These are phyloP conservation scores for Archaeoteleia sp. DNA, from an alignment of 2,888 invertebrate genomes.

Conservation along the genomic window DNA sequence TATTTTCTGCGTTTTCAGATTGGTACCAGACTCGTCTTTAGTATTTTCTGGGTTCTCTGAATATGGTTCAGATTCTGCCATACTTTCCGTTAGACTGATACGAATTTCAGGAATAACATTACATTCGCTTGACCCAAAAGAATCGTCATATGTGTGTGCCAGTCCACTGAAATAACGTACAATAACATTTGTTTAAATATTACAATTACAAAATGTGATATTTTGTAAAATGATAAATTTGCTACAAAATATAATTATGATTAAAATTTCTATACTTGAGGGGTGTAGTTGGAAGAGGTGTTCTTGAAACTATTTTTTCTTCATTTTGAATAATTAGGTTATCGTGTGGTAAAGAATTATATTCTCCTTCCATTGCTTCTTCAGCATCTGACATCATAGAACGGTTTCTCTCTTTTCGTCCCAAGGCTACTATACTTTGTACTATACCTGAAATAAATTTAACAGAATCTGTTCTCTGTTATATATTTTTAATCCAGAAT, in stretches of 20 bases:
- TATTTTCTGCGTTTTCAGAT: too few relatives aligned
- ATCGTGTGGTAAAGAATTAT: too few relatives aligned
- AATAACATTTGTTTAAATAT: too few relatives aligned
- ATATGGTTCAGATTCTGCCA: neutral
- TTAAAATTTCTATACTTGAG: too few relatives aligned
- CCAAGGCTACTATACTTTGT: constrained; percentile 9
- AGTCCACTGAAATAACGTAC: too few relatives aligned
- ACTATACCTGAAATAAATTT: constrained; percentile 15
- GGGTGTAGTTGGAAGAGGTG: too few relatives aligned
- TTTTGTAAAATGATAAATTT: neutral
- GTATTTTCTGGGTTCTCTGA: constrained; percentile 1
- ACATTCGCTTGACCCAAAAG: constrained; percentile 11
- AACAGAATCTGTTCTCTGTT: too few relatives aligned
- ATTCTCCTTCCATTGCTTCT: constrained; percentile 62
- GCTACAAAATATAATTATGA: too few relatives aligned
- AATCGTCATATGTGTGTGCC: neutral
- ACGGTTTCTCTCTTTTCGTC: constrained; percentile 56
- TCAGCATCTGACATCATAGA: constrained; percentile 64
- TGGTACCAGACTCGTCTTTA: neutral
- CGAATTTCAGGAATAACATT: constrained; percentile 31
- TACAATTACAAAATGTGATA: too few relatives aligned
- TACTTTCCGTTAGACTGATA: constrained; percentile 23
- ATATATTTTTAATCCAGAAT: too few relatives aligned
- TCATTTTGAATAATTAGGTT: constrained; percentile 1
- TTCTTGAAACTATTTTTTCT: neutral